Evolutionary conservation across 1,140 invertebrate genomes (phyloP).

Genomic region (Amphibalanus amphitrite): DNA sequence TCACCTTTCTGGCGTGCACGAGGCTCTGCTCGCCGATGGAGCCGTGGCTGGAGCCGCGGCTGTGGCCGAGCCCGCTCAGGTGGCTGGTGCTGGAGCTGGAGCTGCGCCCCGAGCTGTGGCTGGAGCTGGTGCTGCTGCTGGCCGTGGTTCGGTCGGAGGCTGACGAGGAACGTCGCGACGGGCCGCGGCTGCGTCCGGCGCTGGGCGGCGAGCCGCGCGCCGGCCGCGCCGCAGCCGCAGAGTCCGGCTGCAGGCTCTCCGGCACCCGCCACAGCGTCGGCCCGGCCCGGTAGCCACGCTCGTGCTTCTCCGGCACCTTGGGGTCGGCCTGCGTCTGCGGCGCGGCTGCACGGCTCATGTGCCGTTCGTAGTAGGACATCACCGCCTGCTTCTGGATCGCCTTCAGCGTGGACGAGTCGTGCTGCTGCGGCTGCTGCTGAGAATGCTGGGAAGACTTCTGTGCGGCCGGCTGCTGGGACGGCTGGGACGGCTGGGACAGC

Average conservation of each 20-base stretch:
- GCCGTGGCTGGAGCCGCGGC: neutral
- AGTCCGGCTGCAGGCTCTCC: neutral
- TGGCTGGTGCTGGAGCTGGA: neutral
- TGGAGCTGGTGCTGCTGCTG: neutral
- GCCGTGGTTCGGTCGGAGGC: neutral
- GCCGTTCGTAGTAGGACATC: constrained; percentile 63
- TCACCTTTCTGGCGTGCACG: too few relatives aligned
- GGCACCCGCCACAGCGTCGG: neutral
- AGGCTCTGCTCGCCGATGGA: neutral
- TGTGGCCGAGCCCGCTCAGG: neutral
- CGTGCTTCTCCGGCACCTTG: neutral
- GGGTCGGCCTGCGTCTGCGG: constrained; percentile 20
- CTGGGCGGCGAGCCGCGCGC: neutral
- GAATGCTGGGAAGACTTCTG: neutral
- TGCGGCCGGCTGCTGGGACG: too few relatives aligned
- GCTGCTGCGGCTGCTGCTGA: neutral
- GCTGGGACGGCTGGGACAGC: too few relatives aligned
- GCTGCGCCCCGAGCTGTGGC: neutral
- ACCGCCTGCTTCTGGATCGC: constrained; percentile 73
- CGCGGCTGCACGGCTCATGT: constrained; percentile 22
- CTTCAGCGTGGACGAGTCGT: constrained; percentile 42
- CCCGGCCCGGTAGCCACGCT: neutral
- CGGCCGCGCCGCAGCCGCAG: too few relatives aligned
- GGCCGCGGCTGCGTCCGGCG: too few relatives aligned
- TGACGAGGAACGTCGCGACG: neutral